Base-by-base conservation (phyloP, 2,888 invertebrate genomes). In the Cerastoderma edule region DNA sequence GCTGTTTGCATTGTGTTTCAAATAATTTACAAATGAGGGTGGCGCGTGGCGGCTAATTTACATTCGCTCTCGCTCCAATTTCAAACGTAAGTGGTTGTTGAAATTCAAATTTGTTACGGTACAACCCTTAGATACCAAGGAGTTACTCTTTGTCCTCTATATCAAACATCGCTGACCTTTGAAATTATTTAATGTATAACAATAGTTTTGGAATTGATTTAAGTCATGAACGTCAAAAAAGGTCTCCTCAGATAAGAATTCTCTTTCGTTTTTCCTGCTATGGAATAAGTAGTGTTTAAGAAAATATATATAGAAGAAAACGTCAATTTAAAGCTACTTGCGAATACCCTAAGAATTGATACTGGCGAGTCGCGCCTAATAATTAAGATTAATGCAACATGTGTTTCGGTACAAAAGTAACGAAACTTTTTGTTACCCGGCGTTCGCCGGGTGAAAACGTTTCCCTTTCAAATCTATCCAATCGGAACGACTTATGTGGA, bases 21-120 rank as follows among this genome's bases (percentile, higher is more conserved):
- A n/a, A n/a, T n/a, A n/a, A n/a, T n/a, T n/a, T n/a, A n/a, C n/a
- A n/a, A n/a, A n/a, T n/a, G n/a, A n/a, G 19, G 13, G 27, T 39
- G 60, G 60, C 60, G 60, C 39, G 60, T 60, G 60, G 39, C 60
- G 16, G 60, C n/a, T 60, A 13, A 35, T 60, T 60, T 60, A 39
- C 60, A 33, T 60, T 33, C 39, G n/a, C 39, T 22, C 35, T 19
- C 60, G 19, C 39, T 39, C 24, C 5, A 60, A 22, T 60, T 60
- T 33, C 32, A 22, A 33, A 60, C 35, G 2, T 60, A 60, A 60
- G 60, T 39, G 60, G 60, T 27, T 60, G 60, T 60, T 60, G 39
- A 60, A 60, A 60, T 60, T 60, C 60, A 60, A 60, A 60, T 60
- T 60, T 60, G 60, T 60, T 60, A 60, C 60, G 60, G 60, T 60